These are phyloP conservation scores for Spisula solida DNA, from an alignment of 2,888 invertebrate species.

Conservation along the genomic window DNA sequence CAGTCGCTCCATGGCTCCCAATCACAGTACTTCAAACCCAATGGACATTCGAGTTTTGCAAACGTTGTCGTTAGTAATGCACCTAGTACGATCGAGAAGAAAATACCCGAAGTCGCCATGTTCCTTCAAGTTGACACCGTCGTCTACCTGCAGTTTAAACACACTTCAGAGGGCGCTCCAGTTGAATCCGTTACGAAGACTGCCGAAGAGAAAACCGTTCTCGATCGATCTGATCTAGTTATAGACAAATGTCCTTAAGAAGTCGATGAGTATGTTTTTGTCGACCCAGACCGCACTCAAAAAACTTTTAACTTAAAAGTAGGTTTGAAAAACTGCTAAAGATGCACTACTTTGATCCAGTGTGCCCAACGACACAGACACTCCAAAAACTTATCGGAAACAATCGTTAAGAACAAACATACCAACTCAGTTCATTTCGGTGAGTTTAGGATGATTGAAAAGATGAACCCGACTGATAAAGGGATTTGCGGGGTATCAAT, in stretches of 20 bases:
- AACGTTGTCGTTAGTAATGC: background rate
- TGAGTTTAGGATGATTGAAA: background rate
- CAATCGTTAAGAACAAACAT: background rate
- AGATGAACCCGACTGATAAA: slow-evolving; percentile 31
- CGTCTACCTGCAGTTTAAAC: background rate
- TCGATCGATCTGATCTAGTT: slow-evolving; percentile 10
- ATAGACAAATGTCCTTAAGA: background rate
- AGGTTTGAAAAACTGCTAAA: background rate
- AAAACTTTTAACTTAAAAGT: background rate
- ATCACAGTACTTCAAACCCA: slow-evolving; percentile 51
- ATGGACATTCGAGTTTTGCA: slow-evolving; percentile 22
- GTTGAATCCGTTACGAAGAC: background rate
- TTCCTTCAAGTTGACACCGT: background rate
- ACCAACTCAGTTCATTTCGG: background rate
- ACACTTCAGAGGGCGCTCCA: background rate
- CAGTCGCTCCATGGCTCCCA: slow-evolving; percentile 65
- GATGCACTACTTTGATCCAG: background rate
- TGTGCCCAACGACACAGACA: background rate
- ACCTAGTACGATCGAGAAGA: background rate
- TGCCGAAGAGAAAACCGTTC: background rate
- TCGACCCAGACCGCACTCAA: background rate
- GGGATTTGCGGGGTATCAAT: slow-evolving; percentile 30
- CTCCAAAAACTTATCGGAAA: background rate
- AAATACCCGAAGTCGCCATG: slow-evolving; percentile 8
- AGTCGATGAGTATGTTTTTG: background rate